Percentiles rank a stretch among this genome's conserved stretches.
phyloP scores from a whole-genome alignment of 2,888 invertebrate genomes.

The Chrysolina oricalcia region DNA sequence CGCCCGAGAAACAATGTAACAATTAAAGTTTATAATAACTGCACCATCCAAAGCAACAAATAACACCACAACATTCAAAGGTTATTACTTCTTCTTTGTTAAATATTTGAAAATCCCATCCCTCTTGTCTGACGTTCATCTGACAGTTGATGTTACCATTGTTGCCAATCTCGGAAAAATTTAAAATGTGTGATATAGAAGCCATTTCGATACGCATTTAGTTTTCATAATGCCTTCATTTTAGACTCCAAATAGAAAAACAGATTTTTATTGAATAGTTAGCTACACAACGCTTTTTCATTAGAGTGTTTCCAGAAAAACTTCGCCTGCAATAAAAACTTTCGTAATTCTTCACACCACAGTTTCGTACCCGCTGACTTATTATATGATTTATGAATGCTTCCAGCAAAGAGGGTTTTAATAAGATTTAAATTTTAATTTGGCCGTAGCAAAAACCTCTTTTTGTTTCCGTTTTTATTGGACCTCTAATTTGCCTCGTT shows the following conservation, averaged over 20 bases:
- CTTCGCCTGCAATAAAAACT: not conserved
- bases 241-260: too few relatives aligned
- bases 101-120: too few relatives aligned
- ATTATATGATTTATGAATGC: constrained; percentile 10
- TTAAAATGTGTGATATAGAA: too few relatives aligned
- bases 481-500: not conserved
- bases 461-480: not conserved
- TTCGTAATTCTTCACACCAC: not conserved
- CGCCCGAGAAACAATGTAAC: too few relatives aligned
- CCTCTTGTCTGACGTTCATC: too few relatives aligned
- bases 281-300: not conserved
- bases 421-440: constrained; percentile 12
- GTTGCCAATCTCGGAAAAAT: too few relatives aligned
- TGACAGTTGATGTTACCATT: too few relatives aligned
- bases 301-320: not conserved
- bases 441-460: not conserved
- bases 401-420: constrained; percentile 12
- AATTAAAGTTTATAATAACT: too few relatives aligned
- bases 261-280: not conserved
- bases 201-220: not conserved
- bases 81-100: too few relatives aligned
- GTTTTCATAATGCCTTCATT: too few relatives aligned
- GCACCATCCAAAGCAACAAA: too few relatives aligned
- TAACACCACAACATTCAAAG: too few relatives aligned
- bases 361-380: constrained; percentile 1